A percentile compares a stretch with the other conserved stretches of the same genome.
Conservation (phyloP, 1,140 invertebrate species). For the Eupristina koningsbergeri region DNA sequence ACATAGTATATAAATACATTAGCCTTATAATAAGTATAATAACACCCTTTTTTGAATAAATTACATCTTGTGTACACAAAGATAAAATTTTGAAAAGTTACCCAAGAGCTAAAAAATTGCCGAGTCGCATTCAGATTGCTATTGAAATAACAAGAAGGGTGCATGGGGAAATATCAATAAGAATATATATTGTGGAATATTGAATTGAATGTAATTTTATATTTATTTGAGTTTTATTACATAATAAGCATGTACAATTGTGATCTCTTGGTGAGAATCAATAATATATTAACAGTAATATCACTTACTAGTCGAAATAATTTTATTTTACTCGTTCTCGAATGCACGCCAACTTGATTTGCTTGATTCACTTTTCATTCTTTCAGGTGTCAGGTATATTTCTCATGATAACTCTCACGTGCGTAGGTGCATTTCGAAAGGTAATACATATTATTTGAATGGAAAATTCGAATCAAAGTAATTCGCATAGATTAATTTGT, state of each 20-base stretch:
- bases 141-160: background rate
- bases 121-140: too few species aligned
- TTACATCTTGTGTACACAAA: too few species aligned
- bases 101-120: too few species aligned
- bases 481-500: background rate
- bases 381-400: background rate
- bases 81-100: too few species aligned
- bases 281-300: constrained; percentile 46
- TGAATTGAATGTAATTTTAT: constrained; percentile 2
- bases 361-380: background rate
- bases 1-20: too few species aligned
- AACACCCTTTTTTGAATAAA: too few species aligned
- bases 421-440: background rate
- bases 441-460: background rate
- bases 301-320: constrained; percentile 38
- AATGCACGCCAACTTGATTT: constrained; percentile 1
- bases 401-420: background rate
- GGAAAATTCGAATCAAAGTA: background rate
- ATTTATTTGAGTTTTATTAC: constrained; percentile 39
- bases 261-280: constrained; percentile 21
- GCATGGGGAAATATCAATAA: too few species aligned
- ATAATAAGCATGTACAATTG: constrained; percentile 47
- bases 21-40: too few species aligned
- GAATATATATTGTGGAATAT: background rate
- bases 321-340: background rate